phyloP scores from a whole-genome alignment of 2,888 invertebrate species.

The Lasioglossum vierecki region DNA sequence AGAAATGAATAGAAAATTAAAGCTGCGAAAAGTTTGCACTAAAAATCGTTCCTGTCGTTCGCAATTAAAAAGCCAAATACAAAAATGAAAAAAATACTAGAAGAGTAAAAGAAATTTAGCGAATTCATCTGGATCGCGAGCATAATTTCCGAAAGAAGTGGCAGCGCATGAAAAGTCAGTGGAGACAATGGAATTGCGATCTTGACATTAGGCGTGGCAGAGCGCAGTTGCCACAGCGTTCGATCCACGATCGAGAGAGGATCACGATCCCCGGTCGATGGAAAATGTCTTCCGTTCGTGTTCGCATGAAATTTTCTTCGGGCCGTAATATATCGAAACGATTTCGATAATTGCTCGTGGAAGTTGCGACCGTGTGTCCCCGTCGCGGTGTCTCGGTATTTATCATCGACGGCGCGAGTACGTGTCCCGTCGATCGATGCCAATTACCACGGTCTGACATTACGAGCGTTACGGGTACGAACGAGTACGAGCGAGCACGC shows the following conservation, averaged over 20 bases:
- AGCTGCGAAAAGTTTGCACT: too few species aligned
- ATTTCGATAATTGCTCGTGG: slow-evolving; percentile 1
- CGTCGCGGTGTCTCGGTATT: background rate
- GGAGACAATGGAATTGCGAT: slow-evolving; percentile 45
- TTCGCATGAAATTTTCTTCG: background rate
- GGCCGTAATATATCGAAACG: background rate
- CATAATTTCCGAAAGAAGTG: background rate
- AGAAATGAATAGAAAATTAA: too few species aligned
- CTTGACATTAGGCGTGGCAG: slow-evolving; percentile 72
- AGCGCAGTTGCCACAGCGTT: slow-evolving; percentile 48
- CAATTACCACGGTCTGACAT: slow-evolving; percentile 34
- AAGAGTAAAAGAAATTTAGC: background rate
- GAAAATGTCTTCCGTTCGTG: slow-evolving; percentile 6
- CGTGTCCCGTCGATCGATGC: slow-evolving; percentile 3
- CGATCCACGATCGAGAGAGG: background rate
- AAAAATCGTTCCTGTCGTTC: too few species aligned
- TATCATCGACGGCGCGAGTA: background rate
- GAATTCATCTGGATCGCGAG: background rate
- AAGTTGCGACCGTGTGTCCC: background rate
- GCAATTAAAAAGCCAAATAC: too few species aligned
- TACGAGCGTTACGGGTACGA: slow-evolving; percentile 8
- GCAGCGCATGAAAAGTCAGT: background rate
- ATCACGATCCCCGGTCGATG: slow-evolving; percentile 12
- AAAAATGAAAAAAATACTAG: too few species aligned
- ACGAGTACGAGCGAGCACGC: slow-evolving; percentile 3